Evolutionary conservation across 1,140 invertebrate species (phyloP).

Genomic region (Heliconius hermathena): DNA sequence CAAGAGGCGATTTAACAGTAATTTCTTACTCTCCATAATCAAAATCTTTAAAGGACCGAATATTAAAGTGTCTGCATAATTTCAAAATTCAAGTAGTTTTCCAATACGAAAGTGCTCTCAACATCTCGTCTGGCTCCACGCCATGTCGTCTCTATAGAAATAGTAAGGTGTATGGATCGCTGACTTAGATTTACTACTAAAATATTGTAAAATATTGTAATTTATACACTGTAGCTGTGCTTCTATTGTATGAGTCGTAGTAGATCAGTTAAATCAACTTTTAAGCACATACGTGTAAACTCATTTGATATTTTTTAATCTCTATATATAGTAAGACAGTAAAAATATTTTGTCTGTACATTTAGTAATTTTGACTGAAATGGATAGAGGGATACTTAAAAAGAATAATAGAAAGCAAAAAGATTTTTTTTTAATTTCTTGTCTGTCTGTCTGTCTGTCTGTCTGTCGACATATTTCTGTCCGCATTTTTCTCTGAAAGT

Average conservation of each 20-base stretch:
- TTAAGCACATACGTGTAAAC: neutral
- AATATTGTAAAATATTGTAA: slow-evolving; percentile 13
- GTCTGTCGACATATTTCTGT: too few species aligned
- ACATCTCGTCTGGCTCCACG: slow-evolving; percentile 1
- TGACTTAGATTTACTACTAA: slow-evolving; percentile 9
- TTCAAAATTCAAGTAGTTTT: slow-evolving; percentile 9
- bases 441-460: too few species aligned
- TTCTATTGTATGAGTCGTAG: neutral
- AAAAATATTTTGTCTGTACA: too few species aligned
- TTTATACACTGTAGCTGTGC: neutral
- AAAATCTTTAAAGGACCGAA: slow-evolving; percentile 1
- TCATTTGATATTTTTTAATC: neutral
- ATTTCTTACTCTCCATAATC: neutral
- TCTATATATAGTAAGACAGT: too few species aligned
- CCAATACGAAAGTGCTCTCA: slow-evolving; percentile 1
- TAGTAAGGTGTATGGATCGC: slow-evolving; percentile 4
- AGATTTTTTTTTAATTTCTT: too few species aligned
- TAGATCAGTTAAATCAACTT: neutral
- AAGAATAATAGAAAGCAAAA: too few species aligned
- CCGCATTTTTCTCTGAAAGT: too few species aligned
- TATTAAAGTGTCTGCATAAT: slow-evolving; percentile 11
- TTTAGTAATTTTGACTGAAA: too few species aligned
- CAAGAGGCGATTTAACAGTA: neutral
- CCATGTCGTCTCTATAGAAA: slow-evolving; percentile 5
- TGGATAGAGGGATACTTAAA: too few species aligned